Evolutionary conservation across 2,113 vertebrate genomes (phyloP), one percentile per base, ranked within the genome.

Genomic region (Gulo gulo): DNA sequence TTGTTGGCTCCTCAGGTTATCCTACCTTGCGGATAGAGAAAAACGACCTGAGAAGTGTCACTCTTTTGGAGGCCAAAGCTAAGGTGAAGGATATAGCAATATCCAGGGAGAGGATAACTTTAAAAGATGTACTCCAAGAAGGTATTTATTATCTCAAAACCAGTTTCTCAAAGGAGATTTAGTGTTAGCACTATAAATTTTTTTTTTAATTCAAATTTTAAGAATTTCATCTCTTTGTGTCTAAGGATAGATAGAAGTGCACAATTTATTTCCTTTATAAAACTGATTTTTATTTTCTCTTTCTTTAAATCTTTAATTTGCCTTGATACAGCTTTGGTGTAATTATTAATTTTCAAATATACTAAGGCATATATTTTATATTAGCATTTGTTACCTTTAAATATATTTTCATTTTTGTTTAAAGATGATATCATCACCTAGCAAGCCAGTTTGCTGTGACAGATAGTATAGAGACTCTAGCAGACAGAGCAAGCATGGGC

Each of bases 1-100:
- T 98, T 99, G 98, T 98, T 99, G 99, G 99, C 98, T 98, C 98
- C 98, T 97, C 99, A 99, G 99, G 99, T 99, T 99, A 99, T 95
- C 99, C 99, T 84, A 99, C 99, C 0, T 99, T 99, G 80, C 99
- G 99, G 95, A 99, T 99, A 96, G 99, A 99, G 99, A 99, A 99
- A 99, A 99, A 99, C 81, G 99, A 99, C 99, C 99, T 99, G 92
- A 99, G 99, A 99, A 99, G 99, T 90, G 99, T 99, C 92, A 99
- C 99, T 29, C 98, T 99, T 7, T 98, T 99, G 98, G 99, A 99
- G 98, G 99, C 99, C 95, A 99, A 99, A 98, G 99, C 99, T 92
- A 99, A 99, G 98, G 99, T 99, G 95, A 99, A 99, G 98, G 99
- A 99, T 98, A 99, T 99, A 78, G 99, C 99, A 81, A 99, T 99